A percentile compares a stretch with the other conserved stretches of the same genome.
Evolutionary conservation across 2,888 invertebrate genomes (phyloP).

Genomic region (Ptychoptera contaminata): DNA sequence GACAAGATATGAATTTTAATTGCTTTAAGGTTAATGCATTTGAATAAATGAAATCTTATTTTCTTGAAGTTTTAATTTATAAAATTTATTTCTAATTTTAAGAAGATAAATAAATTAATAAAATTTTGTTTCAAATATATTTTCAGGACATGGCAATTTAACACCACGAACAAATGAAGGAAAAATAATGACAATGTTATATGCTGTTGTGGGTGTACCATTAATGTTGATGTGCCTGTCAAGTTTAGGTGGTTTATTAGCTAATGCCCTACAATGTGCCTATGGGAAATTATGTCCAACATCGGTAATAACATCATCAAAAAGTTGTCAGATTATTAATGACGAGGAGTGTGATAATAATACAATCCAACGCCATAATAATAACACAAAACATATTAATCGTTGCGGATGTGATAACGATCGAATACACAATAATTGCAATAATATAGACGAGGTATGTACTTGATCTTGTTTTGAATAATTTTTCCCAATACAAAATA

Average conservation of each 20-base stretch:
- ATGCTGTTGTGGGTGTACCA: slow-evolving; percentile 77
- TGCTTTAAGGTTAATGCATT: too few species aligned
- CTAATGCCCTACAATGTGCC: slow-evolving; percentile 56
- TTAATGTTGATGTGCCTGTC: slow-evolving; percentile 74
- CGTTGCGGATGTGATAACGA: too few species aligned
- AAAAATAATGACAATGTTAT: slow-evolving; percentile 69
- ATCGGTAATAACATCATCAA: neutral
- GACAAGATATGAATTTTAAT: too few species aligned
- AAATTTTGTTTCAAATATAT: neutral
- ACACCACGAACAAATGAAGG: slow-evolving; percentile 71
- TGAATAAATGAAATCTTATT: too few species aligned
- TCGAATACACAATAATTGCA: too few species aligned
- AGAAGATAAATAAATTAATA: too few species aligned
- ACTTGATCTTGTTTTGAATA: too few species aligned
- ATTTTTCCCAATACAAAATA: too few species aligned
- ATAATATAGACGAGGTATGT: too few species aligned
- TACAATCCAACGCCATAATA: slow-evolving; percentile 13
- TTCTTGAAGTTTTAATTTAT: too few species aligned
- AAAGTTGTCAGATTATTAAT: slow-evolving; percentile 2
- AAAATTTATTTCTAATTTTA: too few species aligned
- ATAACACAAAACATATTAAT: neutral
- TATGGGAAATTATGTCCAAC: slow-evolving; percentile 18
- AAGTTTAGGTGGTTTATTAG: slow-evolving; percentile 66
- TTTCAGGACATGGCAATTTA: slow-evolving; percentile 68
- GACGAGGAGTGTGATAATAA: slow-evolving; percentile 7